Evolutionary conservation across 2,888 invertebrate species (phyloP), one percentile per base, ranked within the genome.

Genomic region (Herminia tarsipennalis): DNA sequence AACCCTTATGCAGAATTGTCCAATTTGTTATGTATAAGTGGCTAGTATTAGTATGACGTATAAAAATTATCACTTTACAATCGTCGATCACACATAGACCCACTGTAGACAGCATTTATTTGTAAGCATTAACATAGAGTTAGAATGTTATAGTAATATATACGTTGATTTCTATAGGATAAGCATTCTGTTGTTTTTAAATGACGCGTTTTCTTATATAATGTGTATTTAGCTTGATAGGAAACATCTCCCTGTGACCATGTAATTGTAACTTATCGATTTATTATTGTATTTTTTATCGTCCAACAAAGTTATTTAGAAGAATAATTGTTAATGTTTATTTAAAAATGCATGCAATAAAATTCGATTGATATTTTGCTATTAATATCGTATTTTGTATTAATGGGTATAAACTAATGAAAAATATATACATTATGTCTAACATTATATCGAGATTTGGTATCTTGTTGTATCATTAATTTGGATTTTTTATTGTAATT

Each of bases 81-180:
- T 49, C 32, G 43, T 25, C 37, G n/a, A n/a, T n/a, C n/a, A 41
- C 57, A 71, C 67, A 72, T 76, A 83, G 73, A 74, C 75, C 66
- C 83, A 81, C 76, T 66, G 76, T 87, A 87, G 87, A 76, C 73
- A 77, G 91, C 89, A 90, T 90, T 90, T 91, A 89, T 84, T 81
- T 82, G 43, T 89, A 90, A 91, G 89, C 79, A 88, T 88, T 88
- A 89, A 89, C 86, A 82, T 56, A 52, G 85, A 83, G 76, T 16
- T 89, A 89, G 83, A 64, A 84, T 84, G 87, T 88, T 88, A 90
- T 84, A 90, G 84, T 90, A 91, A 91, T 91, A 90, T 90, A 90
- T 90, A 86, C 78, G 89, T 90, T 91, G 89, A 87, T 86, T 90
- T 88, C 83, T 87, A 64, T 90, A 89, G 84, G 75, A 53, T 89